Evolutionary conservation across 2,888 invertebrate genomes (phyloP).

Genomic region (Mythimna albipuncta): DNA sequence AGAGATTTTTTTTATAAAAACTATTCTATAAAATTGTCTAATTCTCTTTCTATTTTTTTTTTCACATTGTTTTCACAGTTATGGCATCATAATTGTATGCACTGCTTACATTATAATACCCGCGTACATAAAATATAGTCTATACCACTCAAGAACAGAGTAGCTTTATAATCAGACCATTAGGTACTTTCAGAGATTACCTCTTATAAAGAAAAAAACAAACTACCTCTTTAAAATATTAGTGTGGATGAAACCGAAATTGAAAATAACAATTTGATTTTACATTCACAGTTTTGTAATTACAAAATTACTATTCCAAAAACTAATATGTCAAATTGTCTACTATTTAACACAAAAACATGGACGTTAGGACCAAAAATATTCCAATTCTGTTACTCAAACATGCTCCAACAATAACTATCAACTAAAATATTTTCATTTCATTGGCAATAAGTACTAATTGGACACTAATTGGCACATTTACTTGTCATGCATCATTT

Average conservation of each 20-base stretch:
- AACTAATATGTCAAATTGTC: too few relatives aligned
- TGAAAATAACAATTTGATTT: background rate
- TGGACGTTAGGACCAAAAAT: background rate
- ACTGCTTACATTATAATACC: background rate
- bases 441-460: constrained; percentile 14
- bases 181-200: too few relatives aligned
- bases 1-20: too few relatives aligned
- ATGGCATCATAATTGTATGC: background rate
- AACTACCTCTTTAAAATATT: too few relatives aligned
- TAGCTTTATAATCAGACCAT: too few relatives aligned
- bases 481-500: background rate
- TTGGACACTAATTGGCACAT: constrained; percentile 18
- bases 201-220: too few relatives aligned
- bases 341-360: background rate
- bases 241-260: background rate
- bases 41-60: too few relatives aligned
- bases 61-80: background rate
- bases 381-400: background rate
- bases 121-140: too few relatives aligned
- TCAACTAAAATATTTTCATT: constrained; percentile 12
- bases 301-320: background rate
- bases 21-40: too few relatives aligned
- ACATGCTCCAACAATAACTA: background rate
- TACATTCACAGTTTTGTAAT: background rate
- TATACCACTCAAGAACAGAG: too few relatives aligned